Percentiles rank a stretch among this genome's conserved stretches.
These are phyloP conservation scores for Holothuria glaberrima DNA, from an alignment of 35 echinoderm and acorn worm species.

Conservation along the genomic window DNA sequence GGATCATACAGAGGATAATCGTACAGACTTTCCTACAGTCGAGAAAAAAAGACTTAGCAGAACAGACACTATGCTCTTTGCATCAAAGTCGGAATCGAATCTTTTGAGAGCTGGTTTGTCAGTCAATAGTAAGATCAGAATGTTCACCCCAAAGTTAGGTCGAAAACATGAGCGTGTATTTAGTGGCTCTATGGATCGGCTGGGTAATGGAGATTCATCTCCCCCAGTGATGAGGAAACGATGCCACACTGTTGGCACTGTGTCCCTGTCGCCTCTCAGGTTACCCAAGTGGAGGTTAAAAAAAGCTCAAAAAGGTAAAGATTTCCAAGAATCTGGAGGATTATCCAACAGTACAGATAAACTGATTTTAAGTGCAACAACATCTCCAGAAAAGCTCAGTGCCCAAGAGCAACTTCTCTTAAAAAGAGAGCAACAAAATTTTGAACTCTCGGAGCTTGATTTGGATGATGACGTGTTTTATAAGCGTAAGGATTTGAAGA, in stretches of 20 bases:
- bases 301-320: conserved; percentile 18
- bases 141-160: background rate
- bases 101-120: background rate
- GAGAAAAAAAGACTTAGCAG: conserved; percentile 24
- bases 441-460: conserved; percentile 12
- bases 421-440: conserved; percentile 31
- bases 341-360: conserved; percentile 39
- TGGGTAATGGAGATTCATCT: background rate
- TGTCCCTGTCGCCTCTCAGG: conserved; percentile 35
- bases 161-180: background rate
- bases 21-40: no score
- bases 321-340: background rate
- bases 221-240: conserved; percentile 16
- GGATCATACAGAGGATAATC: no score
- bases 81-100: conserved; percentile 4
- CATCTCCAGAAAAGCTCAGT: conserved; percentile 4
- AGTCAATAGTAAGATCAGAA: background rate
- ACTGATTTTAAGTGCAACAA: background rate
- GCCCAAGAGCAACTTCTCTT: conserved; percentile 44
- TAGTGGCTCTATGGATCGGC: background rate
- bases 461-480: conserved; percentile 29
- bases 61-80: background rate
- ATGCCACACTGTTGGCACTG: conserved; percentile 9
- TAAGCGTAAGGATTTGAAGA: conserved; percentile 37
- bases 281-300: conserved; percentile 23